These are phyloP conservation scores for Helostoma temminkii DNA, from an alignment of 2,797 vertebrate genomes.

Conservation along the genomic window DNA sequence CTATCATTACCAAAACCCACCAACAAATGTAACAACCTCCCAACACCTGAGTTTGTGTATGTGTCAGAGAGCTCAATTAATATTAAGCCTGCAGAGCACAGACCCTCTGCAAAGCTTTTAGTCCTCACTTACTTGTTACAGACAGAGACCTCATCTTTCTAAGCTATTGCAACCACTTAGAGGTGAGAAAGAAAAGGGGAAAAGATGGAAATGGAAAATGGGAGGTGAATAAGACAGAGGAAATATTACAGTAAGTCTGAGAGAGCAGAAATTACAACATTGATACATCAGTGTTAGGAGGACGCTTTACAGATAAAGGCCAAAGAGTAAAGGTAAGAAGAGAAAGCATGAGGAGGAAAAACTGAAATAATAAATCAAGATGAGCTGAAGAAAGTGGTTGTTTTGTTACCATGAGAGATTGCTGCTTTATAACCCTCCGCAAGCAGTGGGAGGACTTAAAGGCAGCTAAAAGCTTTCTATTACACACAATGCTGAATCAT, in stretches of 20 bases:
- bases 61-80: slow-evolving; percentile 34
- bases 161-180: slow-evolving; percentile 30
- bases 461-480: slow-evolving; percentile 66
- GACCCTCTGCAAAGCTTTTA: slow-evolving; percentile 36
- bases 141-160: slow-evolving; percentile 23
- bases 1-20: slow-evolving; percentile 32
- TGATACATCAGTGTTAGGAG: not conserved
- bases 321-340: slow-evolving; percentile 8
- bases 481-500: slow-evolving; percentile 64
- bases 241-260: not conserved
- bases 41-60: slow-evolving; percentile 12
- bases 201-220: not conserved
- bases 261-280: slow-evolving; percentile 22
- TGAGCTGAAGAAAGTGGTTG: slow-evolving; percentile 13
- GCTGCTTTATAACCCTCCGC: slow-evolving; percentile 29
- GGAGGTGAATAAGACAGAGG: not conserved
- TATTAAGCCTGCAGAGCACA: slow-evolving; percentile 33
- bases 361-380: slow-evolving; percentile 20
- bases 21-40: slow-evolving; percentile 22
- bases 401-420: slow-evolving; percentile 26
- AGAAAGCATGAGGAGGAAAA: not conserved
- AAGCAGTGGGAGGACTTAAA: slow-evolving; percentile 54
- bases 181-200: not conserved
- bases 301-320: slow-evolving; percentile 8
- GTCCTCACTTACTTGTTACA: slow-evolving; percentile 19